Percentiles rank a stretch among this genome's conserved stretches.
These are phyloP conservation scores for Ammodytes marinus DNA, from an alignment of 2,113 vertebrate genomes.

Conservation along the genomic window DNA sequence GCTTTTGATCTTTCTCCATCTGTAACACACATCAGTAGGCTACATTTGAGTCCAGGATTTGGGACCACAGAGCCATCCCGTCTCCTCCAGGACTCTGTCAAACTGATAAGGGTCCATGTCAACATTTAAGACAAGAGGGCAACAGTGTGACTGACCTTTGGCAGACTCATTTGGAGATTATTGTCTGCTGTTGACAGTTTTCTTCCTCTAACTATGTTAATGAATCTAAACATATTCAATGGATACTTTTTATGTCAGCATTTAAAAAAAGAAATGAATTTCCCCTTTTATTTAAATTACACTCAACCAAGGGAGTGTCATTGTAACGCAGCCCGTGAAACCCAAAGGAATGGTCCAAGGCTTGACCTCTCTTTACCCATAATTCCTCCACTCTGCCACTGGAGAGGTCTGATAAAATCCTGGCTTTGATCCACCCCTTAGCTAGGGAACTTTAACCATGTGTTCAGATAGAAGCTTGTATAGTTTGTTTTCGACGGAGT, in stretches of 20 bases:
- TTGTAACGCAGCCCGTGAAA: slow-evolving; percentile 18
- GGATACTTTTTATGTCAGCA: background rate
- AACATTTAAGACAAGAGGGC: slow-evolving; percentile 2
- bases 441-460: slow-evolving; percentile 40
- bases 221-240: background rate
- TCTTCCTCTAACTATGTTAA: background rate
- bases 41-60: background rate
- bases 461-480: slow-evolving; percentile 29
- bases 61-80: background rate
- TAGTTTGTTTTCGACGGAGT: slow-evolving; percentile 4
- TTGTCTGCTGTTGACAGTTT: background rate
- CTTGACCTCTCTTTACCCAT: slow-evolving; percentile 40
- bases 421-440: slow-evolving; percentile 79
- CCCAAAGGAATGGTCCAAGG: slow-evolving; percentile 5
- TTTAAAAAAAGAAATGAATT: background rate
- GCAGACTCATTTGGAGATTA: background rate
- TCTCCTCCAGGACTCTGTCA: background rate
- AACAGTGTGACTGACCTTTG: background rate
- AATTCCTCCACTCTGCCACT: slow-evolving; percentile 53
- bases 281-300: background rate
- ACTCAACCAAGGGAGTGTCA: background rate
- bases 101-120: slow-evolving; percentile 26
- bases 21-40: background rate
- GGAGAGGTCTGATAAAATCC: slow-evolving; percentile 77
- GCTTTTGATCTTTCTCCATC: background rate